A percentile compares a stretch with the other conserved stretches of the same genome.
Evolutionary conservation across 2,113 vertebrate genomes (phyloP).

Genomic region (Engraulis encrasicolus): DNA sequence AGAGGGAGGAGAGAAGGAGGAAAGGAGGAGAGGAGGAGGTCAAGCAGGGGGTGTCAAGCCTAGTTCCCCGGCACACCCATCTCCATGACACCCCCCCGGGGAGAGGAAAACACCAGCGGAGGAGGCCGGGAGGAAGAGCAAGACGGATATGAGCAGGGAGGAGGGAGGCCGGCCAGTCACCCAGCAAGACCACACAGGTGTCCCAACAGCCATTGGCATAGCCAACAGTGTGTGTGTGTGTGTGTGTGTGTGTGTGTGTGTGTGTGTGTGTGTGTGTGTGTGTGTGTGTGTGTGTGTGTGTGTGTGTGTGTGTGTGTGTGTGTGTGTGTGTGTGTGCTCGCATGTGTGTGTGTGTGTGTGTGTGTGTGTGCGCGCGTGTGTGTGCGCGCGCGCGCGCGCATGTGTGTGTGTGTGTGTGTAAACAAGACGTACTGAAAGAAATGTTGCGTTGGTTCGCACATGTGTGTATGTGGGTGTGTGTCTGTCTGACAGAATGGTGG

Average conservation of each 20-base stretch:
- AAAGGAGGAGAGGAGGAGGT: no score
- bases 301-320: not conserved
- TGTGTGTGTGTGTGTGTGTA: no score
- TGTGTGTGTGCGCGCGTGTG: not conserved
- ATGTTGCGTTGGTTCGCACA: no score
- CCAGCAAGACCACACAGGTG: conserved; percentile 14
- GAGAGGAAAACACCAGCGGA: not conserved
- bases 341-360: not conserved
- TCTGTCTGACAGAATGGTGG: not conserved
- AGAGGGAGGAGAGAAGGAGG: no score
- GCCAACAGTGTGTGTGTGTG: not conserved
- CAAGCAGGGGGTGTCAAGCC: conserved; percentile 5
- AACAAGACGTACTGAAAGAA: no score
- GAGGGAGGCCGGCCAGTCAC: not conserved
- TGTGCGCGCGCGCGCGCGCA: not conserved
- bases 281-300: not conserved
- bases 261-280: not conserved
- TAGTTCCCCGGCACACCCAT: conserved; percentile 2
- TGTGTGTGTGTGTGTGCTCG: not conserved
- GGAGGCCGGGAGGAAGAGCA: not conserved
- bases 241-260: not conserved
- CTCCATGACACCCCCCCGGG: conserved; percentile 3
- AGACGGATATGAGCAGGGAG: not conserved
- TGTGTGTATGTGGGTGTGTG: not conserved
- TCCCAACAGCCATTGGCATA: not conserved